Evolutionary conservation across 2,888 invertebrate genomes (phyloP), one percentile per base, ranked within the genome.

Genomic region (Trichogramma evanescens): DNA sequence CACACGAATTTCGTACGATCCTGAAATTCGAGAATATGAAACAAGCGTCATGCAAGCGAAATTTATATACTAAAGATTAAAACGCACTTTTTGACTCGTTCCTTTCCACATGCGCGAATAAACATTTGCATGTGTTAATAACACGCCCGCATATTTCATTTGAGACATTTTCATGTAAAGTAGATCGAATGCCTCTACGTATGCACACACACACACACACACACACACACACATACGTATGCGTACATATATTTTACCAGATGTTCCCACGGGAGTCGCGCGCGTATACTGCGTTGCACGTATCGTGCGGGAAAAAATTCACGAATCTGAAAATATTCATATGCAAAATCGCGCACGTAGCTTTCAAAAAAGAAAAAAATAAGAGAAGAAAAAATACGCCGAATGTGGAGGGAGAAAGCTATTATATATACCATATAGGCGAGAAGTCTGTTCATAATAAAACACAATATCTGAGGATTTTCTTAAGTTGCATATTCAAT

Each of bases 401-500:
- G 64, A 54, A 62, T 55, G 61, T 45, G 62, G 62, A 43, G 9
- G 52, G 6, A 5, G 59, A 54, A 45, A 46, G 41, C 26, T 26
- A 26, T 26, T 26, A 26, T 26, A 26, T 2, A 26, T 26, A 26
- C 26, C 26, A 26, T 26, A 2, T 26, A 26, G 26, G 26, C 26
- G 50, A 52, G 48, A 57, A 66, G 67, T 69, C 68, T 72, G 73
- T 76, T 75, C 73, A 75, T 75, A 76, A 76, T 77, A 76, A 77
- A 77, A 76, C 73, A 74, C 73, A 76, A 76, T 77, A 77, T 77
- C 72, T 75, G 69, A 72, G 77, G 77, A 77, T 77, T 77, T 75
- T 68, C 75, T 74, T 75, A 75, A 84, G 85, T 84, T 85, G 86
- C 85, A 85, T 86, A 86, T 83, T 84, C 85, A 84, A 86, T 86